phyloP scores from a whole-genome alignment of 2,888 invertebrate species.

The Dichetophora obliterata region DNA sequence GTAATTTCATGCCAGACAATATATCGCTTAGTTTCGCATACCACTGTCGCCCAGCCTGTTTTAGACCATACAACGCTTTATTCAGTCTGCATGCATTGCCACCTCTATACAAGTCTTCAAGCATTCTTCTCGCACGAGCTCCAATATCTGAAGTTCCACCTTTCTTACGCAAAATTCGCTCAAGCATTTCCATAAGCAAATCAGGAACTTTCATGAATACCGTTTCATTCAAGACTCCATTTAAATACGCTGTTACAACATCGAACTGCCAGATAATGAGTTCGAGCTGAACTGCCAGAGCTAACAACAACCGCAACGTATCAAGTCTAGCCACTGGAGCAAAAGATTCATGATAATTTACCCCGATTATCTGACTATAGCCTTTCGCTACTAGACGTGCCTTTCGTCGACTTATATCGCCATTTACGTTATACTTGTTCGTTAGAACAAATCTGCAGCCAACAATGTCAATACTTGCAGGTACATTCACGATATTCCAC shows the following conservation, averaged over 20 bases:
- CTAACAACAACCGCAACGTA: neutral
- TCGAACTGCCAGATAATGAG: neutral
- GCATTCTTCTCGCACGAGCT: no score
- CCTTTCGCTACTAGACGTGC: constrained; percentile 27
- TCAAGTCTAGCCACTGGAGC: constrained; percentile 30
- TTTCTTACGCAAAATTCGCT: no score
- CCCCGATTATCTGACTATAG: neutral
- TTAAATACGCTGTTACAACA: constrained; percentile 10
- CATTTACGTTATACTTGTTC: constrained; percentile 35
- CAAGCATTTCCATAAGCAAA: constrained; percentile 12
- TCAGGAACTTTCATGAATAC: constrained; percentile 4
- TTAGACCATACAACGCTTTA: no score
- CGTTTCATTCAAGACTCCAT: neutral
- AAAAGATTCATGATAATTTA: constrained; percentile 37
- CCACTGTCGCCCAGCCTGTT: no score
- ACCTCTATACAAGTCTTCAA: no score
- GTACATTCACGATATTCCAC: constrained; percentile 33
- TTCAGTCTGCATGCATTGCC: no score
- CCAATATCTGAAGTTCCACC: no score
- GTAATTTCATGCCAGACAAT: no score
- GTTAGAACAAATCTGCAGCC: constrained; percentile 43
- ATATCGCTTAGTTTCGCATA: no score
- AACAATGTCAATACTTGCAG: constrained; percentile 21
- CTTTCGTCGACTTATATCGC: constrained; percentile 35
- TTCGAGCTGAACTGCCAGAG: no score